phyloP scores from a whole-genome alignment of 2,888 invertebrate species.

The Argynnis bischoffii region DNA sequence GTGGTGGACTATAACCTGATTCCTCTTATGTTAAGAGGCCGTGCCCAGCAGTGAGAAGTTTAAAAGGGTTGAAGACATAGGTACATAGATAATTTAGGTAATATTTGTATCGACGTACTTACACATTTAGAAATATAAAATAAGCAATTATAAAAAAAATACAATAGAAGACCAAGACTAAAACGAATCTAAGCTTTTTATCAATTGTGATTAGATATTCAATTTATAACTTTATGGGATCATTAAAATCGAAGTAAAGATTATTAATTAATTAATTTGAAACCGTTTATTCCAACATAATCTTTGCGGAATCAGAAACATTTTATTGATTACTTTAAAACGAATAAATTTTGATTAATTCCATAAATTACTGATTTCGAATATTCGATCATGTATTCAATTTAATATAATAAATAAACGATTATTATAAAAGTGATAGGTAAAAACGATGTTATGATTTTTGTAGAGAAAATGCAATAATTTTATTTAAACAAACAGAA shows the following conservation, averaged over 20 bases:
- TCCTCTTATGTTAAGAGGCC: too few species aligned
- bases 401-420: conserved; percentile 1
- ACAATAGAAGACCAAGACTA: neutral
- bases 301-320: conserved; percentile 25
- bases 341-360: conserved; percentile 30
- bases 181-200: conserved; percentile 3
- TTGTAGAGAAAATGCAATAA: neutral
- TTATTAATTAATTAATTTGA: conserved; percentile 35
- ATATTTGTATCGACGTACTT: too few species aligned
- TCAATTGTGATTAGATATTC: conserved; percentile 21
- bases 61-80: too few species aligned
- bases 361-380: conserved; percentile 18
- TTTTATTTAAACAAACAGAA: neutral
- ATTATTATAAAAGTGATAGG: neutral
- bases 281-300: conserved; percentile 29
- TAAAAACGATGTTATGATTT: neutral
- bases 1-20: too few species aligned
- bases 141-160: too few species aligned
- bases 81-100: too few species aligned
- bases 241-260: conserved; percentile 25
- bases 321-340: conserved; percentile 31
- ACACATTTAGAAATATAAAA: too few species aligned
- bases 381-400: conserved; percentile 3
- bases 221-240: conserved; percentile 21
- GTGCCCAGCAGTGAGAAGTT: too few species aligned